Percentiles rank a stretch among this genome's conserved stretches.
Evolutionary conservation across 2,113 vertebrate genomes (phyloP).

Genomic region (Donacobius atricapilla): DNA sequence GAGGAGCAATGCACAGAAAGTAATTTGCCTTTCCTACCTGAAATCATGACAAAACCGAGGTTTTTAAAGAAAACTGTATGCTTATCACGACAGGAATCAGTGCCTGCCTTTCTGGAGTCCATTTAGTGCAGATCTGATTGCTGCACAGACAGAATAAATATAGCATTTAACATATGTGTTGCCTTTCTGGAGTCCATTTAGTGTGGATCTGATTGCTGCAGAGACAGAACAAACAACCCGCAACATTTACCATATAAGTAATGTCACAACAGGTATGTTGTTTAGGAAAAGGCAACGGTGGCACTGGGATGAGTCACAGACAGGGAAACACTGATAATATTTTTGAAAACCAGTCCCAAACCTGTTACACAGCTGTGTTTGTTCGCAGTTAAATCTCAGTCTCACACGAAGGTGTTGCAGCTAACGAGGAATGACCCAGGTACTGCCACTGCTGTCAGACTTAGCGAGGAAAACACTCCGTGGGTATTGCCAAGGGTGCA

Average conservation of each 20-base stretch:
- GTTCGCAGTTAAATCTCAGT: fast-evolving
- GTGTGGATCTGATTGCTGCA: not conserved
- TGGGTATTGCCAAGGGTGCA: not conserved
- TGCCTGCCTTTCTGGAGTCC: not conserved
- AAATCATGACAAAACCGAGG: not conserved
- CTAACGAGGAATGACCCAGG: not conserved
- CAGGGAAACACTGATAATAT: not conserved
- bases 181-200: not conserved
- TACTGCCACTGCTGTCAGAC: not conserved
- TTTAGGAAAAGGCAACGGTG: not conserved
- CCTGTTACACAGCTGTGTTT: not conserved
- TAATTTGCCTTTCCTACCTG: not conserved
- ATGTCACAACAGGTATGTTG: not conserved
- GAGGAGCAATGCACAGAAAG: not conserved
- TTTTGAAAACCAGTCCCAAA: not conserved
- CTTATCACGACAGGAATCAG: not conserved
- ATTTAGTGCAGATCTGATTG: not conserved
- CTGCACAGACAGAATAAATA: not conserved
- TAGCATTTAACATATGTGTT: not conserved
- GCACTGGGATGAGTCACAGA: not conserved
- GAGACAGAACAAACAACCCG: not conserved
- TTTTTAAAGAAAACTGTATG: not conserved
- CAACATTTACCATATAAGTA: not conserved
- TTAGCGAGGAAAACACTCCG: fast-evolving
- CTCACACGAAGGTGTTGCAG: not conserved